phyloP scores from a whole-genome alignment of 2,113 vertebrate species.

The Zosterops borbonicus region DNA sequence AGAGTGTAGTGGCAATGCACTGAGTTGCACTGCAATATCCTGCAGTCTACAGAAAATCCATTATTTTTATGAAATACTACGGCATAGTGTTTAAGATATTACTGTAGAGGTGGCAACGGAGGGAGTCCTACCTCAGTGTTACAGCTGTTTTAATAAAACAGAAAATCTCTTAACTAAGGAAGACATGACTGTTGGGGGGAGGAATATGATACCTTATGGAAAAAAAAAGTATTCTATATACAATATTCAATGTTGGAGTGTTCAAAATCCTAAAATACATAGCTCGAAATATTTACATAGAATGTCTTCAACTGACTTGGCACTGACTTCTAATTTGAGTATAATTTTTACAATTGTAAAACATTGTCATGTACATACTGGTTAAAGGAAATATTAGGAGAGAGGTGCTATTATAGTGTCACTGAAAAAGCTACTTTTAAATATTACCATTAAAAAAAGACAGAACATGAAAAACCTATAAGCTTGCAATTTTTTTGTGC shows the following conservation, averaged over 20 bases:
- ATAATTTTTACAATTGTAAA: background rate
- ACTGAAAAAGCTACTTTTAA: background rate
- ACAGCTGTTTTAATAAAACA: background rate
- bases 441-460: background rate
- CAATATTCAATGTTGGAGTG: background rate
- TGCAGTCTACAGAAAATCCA: background rate
- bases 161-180: background rate
- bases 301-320: background rate
- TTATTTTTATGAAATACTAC: background rate
- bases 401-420: background rate
- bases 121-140: background rate
- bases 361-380: background rate
- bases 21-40: background rate
- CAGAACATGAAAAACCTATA: background rate
- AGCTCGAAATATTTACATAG: background rate
- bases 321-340: background rate
- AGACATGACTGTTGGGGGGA: fast-evolving
- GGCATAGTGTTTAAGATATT: background rate
- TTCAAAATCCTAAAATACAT: background rate
- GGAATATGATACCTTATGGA: background rate
- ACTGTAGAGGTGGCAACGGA: background rate
- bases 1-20: background rate
- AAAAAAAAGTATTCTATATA: background rate
- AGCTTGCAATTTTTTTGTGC: background rate
- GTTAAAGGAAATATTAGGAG: background rate